These are phyloP conservation scores for Orthonevra nobilis DNA, from an alignment of 2,888 invertebrate species.

Conservation along the genomic window DNA sequence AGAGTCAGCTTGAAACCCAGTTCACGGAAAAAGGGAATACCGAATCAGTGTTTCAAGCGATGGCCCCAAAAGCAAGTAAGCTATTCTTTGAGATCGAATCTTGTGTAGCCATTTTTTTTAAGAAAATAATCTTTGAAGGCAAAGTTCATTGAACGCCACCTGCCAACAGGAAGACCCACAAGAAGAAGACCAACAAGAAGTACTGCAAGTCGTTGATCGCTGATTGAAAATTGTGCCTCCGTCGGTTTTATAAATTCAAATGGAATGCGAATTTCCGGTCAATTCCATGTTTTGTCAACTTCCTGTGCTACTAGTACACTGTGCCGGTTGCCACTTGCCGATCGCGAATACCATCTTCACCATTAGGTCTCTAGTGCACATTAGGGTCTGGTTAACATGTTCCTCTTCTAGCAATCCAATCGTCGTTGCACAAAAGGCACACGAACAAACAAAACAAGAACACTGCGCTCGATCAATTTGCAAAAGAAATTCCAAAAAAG, in stretches of 20 bases:
- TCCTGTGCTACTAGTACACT: constrained; percentile 63
- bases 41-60: too few relatives aligned
- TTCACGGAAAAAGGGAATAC: too few relatives aligned
- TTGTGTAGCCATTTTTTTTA: too few relatives aligned
- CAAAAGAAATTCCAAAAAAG: constrained; percentile 42
- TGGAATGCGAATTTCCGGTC: constrained; percentile 63
- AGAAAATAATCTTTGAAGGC: too few relatives aligned
- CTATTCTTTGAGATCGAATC: too few relatives aligned
- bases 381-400: constrained; percentile 48
- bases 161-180: constrained; percentile 28
- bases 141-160: too few relatives aligned
- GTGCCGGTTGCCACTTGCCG: not conserved
- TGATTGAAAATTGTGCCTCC: constrained; percentile 35
- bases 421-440: constrained; percentile 24
- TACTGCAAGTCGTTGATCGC: not conserved
- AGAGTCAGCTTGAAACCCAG: too few relatives aligned
- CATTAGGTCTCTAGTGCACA: constrained; percentile 48
- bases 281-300: constrained; percentile 38
- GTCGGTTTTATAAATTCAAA: constrained; percentile 36
- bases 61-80: too few relatives aligned
- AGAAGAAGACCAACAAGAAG: constrained; percentile 18
- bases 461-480: constrained; percentile 53
- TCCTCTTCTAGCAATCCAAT: constrained; percentile 22
- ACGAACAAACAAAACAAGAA: constrained; percentile 35
- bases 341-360: constrained; percentile 27